phyloP scores from a whole-genome alignment of 2,888 invertebrate species.

The Dexiosoma caninum region DNA sequence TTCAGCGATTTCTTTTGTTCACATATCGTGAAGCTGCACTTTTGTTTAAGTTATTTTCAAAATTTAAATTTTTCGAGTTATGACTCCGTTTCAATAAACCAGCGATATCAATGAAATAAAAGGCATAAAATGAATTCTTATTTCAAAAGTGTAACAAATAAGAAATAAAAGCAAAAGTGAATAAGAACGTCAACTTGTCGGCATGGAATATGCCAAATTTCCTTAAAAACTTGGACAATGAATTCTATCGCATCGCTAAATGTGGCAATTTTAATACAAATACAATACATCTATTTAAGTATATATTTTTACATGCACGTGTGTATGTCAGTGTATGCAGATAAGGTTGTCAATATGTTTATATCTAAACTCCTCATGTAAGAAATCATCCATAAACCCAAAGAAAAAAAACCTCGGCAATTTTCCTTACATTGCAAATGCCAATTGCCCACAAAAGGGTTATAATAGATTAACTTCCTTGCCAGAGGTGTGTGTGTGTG shows the following conservation, averaged over 20 bases:
- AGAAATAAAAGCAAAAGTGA: not conserved
- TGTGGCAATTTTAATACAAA: not conserved
- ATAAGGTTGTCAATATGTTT: no score
- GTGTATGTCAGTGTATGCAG: not conserved
- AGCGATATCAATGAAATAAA: no score
- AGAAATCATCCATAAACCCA: not conserved
- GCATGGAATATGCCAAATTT: no score
- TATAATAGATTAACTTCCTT: constrained; percentile 46
- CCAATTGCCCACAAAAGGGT: constrained; percentile 55
- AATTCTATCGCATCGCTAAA: no score
- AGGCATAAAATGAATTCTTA: no score
- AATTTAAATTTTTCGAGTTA: no score
- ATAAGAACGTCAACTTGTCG: not conserved
- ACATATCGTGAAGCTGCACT: no score
- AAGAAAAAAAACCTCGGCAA: not conserved
- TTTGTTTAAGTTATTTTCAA: no score
- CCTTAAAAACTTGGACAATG: not conserved
- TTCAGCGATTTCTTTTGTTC: no score
- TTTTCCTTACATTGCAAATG: constrained; percentile 38
- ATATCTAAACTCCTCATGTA: not conserved
- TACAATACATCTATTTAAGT: not conserved
- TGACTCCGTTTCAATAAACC: no score
- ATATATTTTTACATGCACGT: not conserved
- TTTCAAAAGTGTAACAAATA: no score
- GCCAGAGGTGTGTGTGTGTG: not conserved